Evolutionary conservation across 1,140 invertebrate species (phyloP).

Genomic region (Sinonovacula constricta): DNA sequence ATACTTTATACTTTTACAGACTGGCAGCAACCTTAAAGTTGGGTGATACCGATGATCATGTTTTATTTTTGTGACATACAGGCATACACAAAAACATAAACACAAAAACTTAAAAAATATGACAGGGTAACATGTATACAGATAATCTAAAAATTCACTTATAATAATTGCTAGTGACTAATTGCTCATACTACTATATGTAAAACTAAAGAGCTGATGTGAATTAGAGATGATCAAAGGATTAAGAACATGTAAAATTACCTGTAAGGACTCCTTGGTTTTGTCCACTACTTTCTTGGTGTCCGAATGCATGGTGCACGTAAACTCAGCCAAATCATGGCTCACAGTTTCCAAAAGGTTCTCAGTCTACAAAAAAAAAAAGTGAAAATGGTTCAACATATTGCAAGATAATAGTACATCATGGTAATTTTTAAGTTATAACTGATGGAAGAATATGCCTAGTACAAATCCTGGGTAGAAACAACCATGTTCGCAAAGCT

Average conservation of each 20-base stretch:
- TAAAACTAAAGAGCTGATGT: not conserved
- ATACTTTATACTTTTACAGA: not conserved
- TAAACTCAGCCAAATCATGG: conserved; percentile 87
- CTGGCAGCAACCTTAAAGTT: not conserved
- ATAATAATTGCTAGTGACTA: not conserved
- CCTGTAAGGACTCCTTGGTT: conserved; percentile 84
- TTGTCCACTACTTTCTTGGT: conserved; percentile 84
- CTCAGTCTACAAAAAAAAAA: conserved; percentile 81
- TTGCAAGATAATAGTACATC: not conserved
- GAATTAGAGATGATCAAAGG: not conserved
- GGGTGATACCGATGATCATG: too few relatives aligned
- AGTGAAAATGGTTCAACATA: not conserved
- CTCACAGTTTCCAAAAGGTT: conserved; percentile 87
- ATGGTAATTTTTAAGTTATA: not conserved
- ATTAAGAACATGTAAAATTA: conserved; percentile 68
- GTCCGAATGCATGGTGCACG: conserved; percentile 84
- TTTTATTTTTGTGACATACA: not conserved
- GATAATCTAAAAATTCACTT: not conserved
- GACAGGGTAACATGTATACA: not conserved
- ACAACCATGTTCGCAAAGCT: not conserved
- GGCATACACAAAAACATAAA: not conserved
- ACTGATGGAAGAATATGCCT: not conserved
- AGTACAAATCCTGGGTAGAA: not conserved
- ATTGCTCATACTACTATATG: not conserved
- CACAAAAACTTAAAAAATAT: not conserved